Conservation (phyloP, 2,888 invertebrate genomes). For the Drosophila pseudotakahashii region DNA sequence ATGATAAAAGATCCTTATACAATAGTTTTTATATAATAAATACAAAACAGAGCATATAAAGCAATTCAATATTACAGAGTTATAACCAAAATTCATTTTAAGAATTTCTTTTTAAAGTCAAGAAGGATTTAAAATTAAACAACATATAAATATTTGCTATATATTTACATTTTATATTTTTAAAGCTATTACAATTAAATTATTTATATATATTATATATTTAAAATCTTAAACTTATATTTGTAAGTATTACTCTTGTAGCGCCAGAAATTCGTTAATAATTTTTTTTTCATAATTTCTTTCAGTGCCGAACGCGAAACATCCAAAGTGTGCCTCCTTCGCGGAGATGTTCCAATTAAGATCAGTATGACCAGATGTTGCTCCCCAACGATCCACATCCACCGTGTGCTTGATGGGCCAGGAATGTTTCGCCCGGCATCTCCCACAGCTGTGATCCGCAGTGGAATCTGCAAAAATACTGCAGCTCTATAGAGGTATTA, state of each 20-base stretch:
- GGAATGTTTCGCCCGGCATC: constrained; percentile 42
- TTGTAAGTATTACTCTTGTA: background rate
- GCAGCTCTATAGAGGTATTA: constrained; percentile 16
- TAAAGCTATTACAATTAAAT: too few relatives aligned
- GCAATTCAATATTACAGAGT: too few relatives aligned
- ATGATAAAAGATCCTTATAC: too few relatives aligned
- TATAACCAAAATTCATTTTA: too few relatives aligned
- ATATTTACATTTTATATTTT: too few relatives aligned
- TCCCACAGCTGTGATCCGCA: constrained; percentile 53
- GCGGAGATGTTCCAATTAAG: constrained; percentile 74
- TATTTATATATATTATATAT: too few relatives aligned
- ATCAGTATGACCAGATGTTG: constrained; percentile 68
- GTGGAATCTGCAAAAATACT: constrained; percentile 43
- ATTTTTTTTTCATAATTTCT: background rate
- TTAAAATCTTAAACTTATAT: background rate
- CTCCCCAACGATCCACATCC: constrained; percentile 10
- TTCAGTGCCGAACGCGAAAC: constrained; percentile 12
- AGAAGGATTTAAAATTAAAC: too few relatives aligned
- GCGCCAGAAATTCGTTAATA: background rate
- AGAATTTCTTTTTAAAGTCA: too few relatives aligned
- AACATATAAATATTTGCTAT: too few relatives aligned
- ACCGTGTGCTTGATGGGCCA: constrained; percentile 57
- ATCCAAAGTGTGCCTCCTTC: constrained; percentile 24
- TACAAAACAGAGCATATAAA: too few relatives aligned
- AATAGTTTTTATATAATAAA: too few relatives aligned